Base-by-base conservation (phyloP, 2,888 invertebrate species). In the Syrista parreyssii region DNA sequence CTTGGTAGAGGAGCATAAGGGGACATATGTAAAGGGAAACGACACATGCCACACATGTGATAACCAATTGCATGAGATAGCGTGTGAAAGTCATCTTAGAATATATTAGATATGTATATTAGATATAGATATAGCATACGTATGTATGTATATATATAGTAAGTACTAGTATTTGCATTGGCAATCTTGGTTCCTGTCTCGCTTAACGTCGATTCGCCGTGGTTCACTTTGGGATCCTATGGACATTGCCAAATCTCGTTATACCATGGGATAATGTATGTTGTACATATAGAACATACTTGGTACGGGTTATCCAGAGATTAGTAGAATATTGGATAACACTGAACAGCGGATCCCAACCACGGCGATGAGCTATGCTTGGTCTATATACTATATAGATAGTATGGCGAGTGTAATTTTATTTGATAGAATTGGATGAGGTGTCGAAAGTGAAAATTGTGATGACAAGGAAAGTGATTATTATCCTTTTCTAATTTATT, bases 121-220 rank as follows among this genome's bases (percentile, higher is more conserved):
- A 4, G 68, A 23, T 23, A 15, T 68, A 75, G 15, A 68, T 68
- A 31, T n/a, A 68, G 1, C n/a, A 3, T 31, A 0, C 30, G 4
- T 36, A 4, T 11, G 3, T 68, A 75, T 30, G 11, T 34, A 75
- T 68, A n/a, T 74, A 12, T 75, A 68, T 33, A 11, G 33, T 40
- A 40, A 23, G 55, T 55, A 55, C 23, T 55, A 35, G 55, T 30
- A 71, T 32, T 81, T 79, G 86, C 84, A 89, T 89, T 89, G 90
- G 88, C 88, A 90, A 90, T 88, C 89, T 90, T 90, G 90, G 90
- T 89, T 88, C 89, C 88, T 90, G 89, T 89, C 90, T 91, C 89
- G 89, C 89, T 90, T 90, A 84, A 82, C 87, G 84, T 86, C 86
- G 84, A 86, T 82, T 83, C 86, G 85, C 85, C 86, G 87, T 89